Evolutionary conservation across 2,888 invertebrate genomes (phyloP), one percentile per base, ranked within the genome.

Genomic region (Tryphoninae sp.): DNA sequence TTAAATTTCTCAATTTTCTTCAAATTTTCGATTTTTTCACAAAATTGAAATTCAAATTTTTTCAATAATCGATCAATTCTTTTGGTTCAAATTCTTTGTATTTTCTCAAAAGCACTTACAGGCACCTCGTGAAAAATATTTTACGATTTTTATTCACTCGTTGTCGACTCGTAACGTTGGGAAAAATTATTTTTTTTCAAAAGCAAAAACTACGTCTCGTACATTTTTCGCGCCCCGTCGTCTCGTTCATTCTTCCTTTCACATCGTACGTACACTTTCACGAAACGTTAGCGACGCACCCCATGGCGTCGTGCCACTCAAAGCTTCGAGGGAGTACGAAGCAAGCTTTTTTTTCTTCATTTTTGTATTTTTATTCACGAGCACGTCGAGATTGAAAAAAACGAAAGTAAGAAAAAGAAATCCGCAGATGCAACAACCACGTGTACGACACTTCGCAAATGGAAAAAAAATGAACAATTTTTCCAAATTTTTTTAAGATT

Each of bases 241-340:
- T 16, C 65, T 67, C 33, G 71, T 40, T 40, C 71, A 61, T 75
- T 69, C 33, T 53, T 53, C 51, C 42, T 53, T 80, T 65, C 61
- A 69, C 55, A 58, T 64, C 55, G 62, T 13, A 19, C 42, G 62
- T 64, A 58, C 65, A 58, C 65, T 51, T 77, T 71, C 62, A 55
- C 45, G 71, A 71, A 78, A 71, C 64, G 19, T 68, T 62, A 71
- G 62, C 55, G 53, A 53, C 42, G 49, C 45, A 64, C 58, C 71
- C 71, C 71, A 64, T 71, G 49, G 71, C 19, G 40, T 33, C 77
- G 73, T 40, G 19, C 55, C 22, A 45, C 58, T 53, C 77, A 62
- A 26, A 22, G 45, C 62, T 58, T 19, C 19, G 45, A 55, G 49
- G 51, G 26, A 16, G 40, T 33, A 13, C 22, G 33, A 51, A 33